A percentile compares a stretch with the other conserved stretches of the same genome.
Conservation (phyloP, 2,888 invertebrate species). For the Pristionchus entomophagus region DNA sequence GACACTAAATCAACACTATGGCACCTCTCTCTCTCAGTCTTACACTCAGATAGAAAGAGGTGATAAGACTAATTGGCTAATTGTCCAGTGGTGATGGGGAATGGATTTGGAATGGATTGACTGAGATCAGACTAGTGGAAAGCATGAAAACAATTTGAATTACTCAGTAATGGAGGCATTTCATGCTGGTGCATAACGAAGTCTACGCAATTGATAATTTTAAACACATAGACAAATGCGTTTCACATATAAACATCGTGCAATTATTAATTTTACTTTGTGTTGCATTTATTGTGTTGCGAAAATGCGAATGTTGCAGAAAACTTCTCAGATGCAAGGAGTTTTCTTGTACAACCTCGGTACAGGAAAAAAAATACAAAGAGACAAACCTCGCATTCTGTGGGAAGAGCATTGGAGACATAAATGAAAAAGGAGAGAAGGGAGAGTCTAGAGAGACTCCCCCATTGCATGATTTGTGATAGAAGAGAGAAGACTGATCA, state of each 20-base stretch:
- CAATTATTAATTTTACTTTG: too few species aligned
- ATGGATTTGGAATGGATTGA: slow-evolving; percentile 8
- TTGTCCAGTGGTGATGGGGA: neutral
- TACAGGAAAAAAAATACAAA: too few species aligned
- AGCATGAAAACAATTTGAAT: neutral
- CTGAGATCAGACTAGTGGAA: neutral
- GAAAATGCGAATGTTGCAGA: too few species aligned
- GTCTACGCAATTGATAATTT: too few species aligned
- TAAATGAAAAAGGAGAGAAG: neutral
- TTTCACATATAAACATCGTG: too few species aligned
- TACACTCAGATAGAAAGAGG: slow-evolving; percentile 17
- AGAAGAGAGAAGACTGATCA: slow-evolving; percentile 27
- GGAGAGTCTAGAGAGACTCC: slow-evolving; percentile 41
- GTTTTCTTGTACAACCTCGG: too few species aligned
- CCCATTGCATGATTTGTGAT: slow-evolving; percentile 32
- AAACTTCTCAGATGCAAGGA: too few species aligned
- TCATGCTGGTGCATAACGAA: too few species aligned
- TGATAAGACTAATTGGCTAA: slow-evolving; percentile 44
- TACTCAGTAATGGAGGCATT: too few species aligned
- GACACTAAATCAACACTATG: slow-evolving; percentile 44
- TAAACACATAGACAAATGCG: too few species aligned
- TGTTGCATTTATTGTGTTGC: too few species aligned
- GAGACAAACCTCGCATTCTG: slow-evolving; percentile 37
- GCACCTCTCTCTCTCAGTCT: slow-evolving; percentile 35
- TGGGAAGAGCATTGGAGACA: neutral